phyloP scores from a whole-genome alignment of 2,113 vertebrate genomes.

The Numenius arquata region DNA sequence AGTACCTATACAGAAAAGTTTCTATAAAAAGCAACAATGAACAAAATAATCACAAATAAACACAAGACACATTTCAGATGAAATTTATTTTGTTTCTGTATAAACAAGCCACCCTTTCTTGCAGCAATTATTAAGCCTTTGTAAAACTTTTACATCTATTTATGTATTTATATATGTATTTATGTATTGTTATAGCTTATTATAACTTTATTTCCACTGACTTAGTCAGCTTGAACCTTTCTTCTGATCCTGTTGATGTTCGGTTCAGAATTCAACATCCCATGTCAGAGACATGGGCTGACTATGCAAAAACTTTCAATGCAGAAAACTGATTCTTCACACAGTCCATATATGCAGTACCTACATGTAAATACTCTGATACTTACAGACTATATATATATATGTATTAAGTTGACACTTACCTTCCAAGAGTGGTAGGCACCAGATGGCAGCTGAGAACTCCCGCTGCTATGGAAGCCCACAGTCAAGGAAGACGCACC shows the following conservation, averaged over 20 bases:
- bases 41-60: neutral
- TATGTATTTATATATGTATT: neutral
- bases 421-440: constrained; percentile 88
- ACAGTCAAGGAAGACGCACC: constrained; percentile 83
- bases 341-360: neutral
- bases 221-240: neutral
- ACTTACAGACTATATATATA: neutral
- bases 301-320: neutral
- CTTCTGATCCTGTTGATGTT: neutral
- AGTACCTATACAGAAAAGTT: neutral
- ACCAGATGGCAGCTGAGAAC: constrained; percentile 82
- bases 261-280: neutral
- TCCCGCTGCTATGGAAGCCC: constrained; percentile 82
- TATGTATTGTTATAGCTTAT: neutral
- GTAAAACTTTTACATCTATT: neutral
- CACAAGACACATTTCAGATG: neutral
- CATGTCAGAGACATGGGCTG: neutral
- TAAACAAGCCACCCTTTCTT: neutral
- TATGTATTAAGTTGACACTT: neutral
- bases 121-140: neutral
- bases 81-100: neutral
- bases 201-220: neutral
- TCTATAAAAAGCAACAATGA: neutral
- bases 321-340: neutral
- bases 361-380: neutral